A percentile compares a stretch with the other conserved stretches of the same genome.
phyloP scores from a whole-genome alignment of 2,113 vertebrate species.

The Cochlearius cochlearius region DNA sequence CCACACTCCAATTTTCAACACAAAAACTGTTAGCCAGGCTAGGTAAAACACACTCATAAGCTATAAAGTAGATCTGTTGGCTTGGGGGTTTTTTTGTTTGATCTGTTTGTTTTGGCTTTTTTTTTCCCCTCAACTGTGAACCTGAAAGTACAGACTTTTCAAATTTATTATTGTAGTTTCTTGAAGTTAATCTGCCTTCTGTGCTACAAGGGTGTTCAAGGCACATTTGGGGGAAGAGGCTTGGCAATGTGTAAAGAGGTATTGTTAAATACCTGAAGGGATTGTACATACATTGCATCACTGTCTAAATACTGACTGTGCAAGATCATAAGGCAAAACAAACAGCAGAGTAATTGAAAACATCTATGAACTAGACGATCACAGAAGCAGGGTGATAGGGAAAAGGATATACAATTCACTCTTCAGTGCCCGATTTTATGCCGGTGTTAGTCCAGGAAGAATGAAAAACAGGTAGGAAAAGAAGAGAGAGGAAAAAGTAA shows the following conservation, averaged over 20 bases:
- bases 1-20: slow-evolving; percentile 39
- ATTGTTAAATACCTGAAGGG: slow-evolving; percentile 27
- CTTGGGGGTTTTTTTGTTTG: not conserved
- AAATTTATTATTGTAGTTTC: slow-evolving; percentile 4
- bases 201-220: not conserved
- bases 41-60: not conserved
- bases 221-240: not conserved
- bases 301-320: slow-evolving; percentile 38
- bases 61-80: not conserved
- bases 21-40: slow-evolving; percentile 4
- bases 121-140: not conserved
- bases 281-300: not conserved
- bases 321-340: slow-evolving; percentile 59
- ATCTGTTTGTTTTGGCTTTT: not conserved
- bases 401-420: slow-evolving; percentile 1
- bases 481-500: not conserved
- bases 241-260: slow-evolving; percentile 38
- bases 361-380: slow-evolving; percentile 51
- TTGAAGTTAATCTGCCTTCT: not conserved
- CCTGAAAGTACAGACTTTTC: not conserved
- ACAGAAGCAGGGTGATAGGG: not conserved
- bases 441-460: not conserved
- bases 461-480: not conserved
- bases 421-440: not conserved
- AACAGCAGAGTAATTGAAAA: slow-evolving; percentile 70